These are phyloP conservation scores for Uropetala carovei DNA, from an alignment of 2,888 invertebrate genomes.

Conservation along the genomic window DNA sequence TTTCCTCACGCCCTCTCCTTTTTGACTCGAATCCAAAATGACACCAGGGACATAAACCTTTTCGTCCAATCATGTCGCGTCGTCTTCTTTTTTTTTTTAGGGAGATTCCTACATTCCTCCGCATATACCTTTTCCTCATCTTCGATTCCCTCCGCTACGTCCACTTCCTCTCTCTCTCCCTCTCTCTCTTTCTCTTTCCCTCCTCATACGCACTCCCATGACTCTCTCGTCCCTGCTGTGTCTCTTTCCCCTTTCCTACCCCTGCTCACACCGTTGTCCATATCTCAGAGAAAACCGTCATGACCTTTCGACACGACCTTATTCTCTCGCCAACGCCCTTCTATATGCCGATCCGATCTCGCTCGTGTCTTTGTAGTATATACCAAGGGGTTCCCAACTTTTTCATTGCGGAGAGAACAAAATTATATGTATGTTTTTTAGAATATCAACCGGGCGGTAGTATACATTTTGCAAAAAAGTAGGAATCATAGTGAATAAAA, in stretches of 20 bases:
- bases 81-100: background rate
- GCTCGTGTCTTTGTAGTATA: no score
- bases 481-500: no score
- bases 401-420: no score
- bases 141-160: background rate
- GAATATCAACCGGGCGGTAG: no score
- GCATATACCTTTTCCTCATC: background rate
- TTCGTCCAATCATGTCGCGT: background rate
- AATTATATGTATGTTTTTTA: no score
- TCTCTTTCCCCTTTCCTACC: background rate
- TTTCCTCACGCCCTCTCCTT: background rate
- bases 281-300: background rate
- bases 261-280: background rate
- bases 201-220: background rate
- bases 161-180: background rate
- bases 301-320: constrained; percentile 13
- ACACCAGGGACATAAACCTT: background rate
- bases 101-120: no score
- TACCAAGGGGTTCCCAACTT: no score
- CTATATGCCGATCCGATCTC: background rate
- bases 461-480: no score
- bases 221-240: background rate
- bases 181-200: background rate
- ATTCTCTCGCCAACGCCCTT: background rate
- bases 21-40: background rate